Evolutionary conservation across 2,888 invertebrate species (phyloP).

Genomic region (Tipula lateralis): DNA sequence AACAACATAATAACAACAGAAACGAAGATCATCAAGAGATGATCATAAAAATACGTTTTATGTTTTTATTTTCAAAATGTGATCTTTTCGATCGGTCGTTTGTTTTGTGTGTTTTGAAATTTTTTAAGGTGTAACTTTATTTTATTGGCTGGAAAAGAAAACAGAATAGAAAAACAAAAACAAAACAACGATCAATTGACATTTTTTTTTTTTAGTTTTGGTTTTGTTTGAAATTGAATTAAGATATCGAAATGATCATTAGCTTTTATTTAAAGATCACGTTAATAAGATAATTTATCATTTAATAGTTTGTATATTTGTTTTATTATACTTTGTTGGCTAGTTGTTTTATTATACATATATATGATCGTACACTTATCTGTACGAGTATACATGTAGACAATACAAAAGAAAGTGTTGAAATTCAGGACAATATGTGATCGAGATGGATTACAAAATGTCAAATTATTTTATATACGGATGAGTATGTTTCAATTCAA

Average conservation of each 20-base stretch:
- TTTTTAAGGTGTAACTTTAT: constrained; percentile 19
- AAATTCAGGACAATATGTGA: background rate
- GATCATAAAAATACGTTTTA: constrained; percentile 5
- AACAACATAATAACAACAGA: background rate
- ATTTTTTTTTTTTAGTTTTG: background rate
- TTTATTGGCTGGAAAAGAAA: constrained; percentile 11
- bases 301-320: constrained; percentile 9
- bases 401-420: constrained; percentile 8
- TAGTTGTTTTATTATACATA: background rate
- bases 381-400: background rate
- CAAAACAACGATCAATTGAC: background rate
- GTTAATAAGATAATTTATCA: constrained; percentile 19
- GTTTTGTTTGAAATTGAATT: background rate
- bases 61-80: constrained; percentile 1
- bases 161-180: background rate
- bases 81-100: constrained; percentile 9
- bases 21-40: background rate
- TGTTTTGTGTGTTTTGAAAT: background rate
- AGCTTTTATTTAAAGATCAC: constrained; percentile 24
- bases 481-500: background rate
- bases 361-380: background rate
- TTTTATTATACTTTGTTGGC: background rate
- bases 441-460: background rate
- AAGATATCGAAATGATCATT: constrained; percentile 24
- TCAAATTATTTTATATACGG: background rate